Base-by-base conservation (phyloP, 2,113 vertebrate species). In the Chaetodon auriga region DNA sequence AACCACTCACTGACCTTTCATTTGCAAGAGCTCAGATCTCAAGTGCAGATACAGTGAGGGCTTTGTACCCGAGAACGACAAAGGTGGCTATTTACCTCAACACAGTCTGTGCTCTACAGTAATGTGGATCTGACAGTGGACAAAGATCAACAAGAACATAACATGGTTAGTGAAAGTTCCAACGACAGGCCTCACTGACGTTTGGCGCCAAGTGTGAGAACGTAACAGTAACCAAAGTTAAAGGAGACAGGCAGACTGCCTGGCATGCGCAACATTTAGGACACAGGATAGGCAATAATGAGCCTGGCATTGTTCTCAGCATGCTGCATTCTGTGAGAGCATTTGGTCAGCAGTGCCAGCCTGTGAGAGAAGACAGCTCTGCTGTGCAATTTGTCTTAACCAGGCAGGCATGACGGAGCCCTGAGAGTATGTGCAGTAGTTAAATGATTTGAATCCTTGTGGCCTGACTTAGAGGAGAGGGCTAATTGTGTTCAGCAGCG, bases 261-360 rank as follows among this genome's bases (percentile, higher is more conserved):
- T 84, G 88, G 78, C 75, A 68, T 76, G 60, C 16, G 21, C 23
- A 82, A 76, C 55, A 78, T 75, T 79, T 57, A 54, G 87, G 82
- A 80, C 77, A 85, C 75, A 72, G 21, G 62, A 68, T 36, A 85
- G 66, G 77, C 74, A 65, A 58, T 80, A 88, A 90, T 73, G 89
- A 87, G 45, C 54, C 53, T 68, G 63, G 61, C 75, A 82, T 90
- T 92, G 89, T 92, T 89, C 77, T 81, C 35, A 48, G 60, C 70
- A 68, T 68, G 68, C 60, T 83, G 78, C 62, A 77, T 86, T 91
- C 25, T 66, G 75, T 64, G 51, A 81, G 68, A 51, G 51, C 51
- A 72, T 68, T 46, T 58, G 36, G 62, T 81, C 55, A 57, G 65
- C 64, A 36, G 74, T 81, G 82, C 72, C 78, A 82, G 73, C 38